A percentile compares a stretch with the other conserved stretches of the same genome.
These are phyloP conservation scores for Himalopsyche tibetana DNA, from an alignment of 2,888 invertebrate genomes.

Conservation along the genomic window DNA sequence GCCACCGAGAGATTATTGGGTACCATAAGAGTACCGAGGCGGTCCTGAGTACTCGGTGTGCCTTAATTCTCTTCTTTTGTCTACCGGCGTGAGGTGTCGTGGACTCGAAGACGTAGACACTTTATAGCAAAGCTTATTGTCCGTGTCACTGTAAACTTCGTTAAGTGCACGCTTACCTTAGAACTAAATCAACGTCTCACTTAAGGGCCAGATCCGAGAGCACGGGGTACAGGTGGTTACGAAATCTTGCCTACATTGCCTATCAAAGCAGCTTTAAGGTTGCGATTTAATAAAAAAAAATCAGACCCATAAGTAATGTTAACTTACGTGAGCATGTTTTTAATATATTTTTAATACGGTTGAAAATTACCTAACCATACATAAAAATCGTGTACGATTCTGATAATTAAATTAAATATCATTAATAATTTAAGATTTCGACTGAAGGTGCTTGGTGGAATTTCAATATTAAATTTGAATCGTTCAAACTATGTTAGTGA, in stretches of 20 bases:
- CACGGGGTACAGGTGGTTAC: conserved; percentile 1
- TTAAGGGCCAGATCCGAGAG: conserved; percentile 45
- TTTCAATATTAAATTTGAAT: too few species aligned
- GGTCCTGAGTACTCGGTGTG: conserved; percentile 39
- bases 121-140: conserved; percentile 65
- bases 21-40: not conserved
- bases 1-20: not conserved
- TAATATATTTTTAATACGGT: too few species aligned
- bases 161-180: conserved; percentile 64
- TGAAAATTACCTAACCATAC: too few species aligned
- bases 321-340: too few species aligned
- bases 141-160: conserved; percentile 64
- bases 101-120: conserved; percentile 61
- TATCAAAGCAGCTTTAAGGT: too few species aligned
- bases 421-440: too few species aligned
- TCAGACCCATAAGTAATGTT: too few species aligned
- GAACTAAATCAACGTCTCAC: conserved; percentile 65
- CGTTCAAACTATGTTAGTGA: too few species aligned
- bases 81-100: conserved; percentile 57
- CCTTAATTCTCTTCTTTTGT: conserved; percentile 58
- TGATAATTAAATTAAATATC: too few species aligned
- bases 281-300: too few species aligned
- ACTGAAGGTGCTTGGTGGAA: too few species aligned
- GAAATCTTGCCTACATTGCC: not conserved
- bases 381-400: too few species aligned